Conservation (phyloP, 2,888 invertebrate species). For the Cosmorhoe ocellata region DNA sequence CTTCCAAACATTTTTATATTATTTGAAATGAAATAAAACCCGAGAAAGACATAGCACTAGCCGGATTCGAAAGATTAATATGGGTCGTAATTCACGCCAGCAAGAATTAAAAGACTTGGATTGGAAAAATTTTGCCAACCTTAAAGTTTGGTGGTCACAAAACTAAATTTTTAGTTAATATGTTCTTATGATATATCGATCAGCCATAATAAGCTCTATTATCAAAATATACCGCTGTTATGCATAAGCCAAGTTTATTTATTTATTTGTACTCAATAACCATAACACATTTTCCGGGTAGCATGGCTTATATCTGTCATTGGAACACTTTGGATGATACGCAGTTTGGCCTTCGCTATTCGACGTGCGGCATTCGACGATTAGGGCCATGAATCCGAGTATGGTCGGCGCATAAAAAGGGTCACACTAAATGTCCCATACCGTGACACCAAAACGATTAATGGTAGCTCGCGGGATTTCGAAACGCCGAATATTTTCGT, state of each 20-base stretch:
- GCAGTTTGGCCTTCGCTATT: slow-evolving; percentile 47
- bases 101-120: slow-evolving; percentile 15
- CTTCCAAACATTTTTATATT: slow-evolving; percentile 4
- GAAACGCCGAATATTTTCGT: slow-evolving; percentile 70
- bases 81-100: slow-evolving; percentile 14
- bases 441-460: slow-evolving; percentile 80
- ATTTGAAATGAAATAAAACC: slow-evolving; percentile 8
- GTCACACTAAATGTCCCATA: slow-evolving; percentile 81
- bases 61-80: slow-evolving; percentile 11
- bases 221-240: background rate
- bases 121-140: slow-evolving; percentile 9
- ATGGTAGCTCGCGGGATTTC: slow-evolving; percentile 68
- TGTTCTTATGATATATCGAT: too few relatives aligned
- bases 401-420: slow-evolving; percentile 72
- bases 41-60: slow-evolving; percentile 6
- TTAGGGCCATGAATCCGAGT: slow-evolving; percentile 66
- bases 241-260: slow-evolving; percentile 5
- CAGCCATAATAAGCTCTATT: background rate
- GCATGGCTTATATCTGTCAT: slow-evolving; percentile 22
- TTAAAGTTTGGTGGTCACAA: background rate
- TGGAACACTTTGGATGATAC: slow-evolving; percentile 21
- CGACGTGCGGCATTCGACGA: slow-evolving; percentile 60
- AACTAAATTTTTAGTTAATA: too few relatives aligned
- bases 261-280: slow-evolving; percentile 17
- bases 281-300: slow-evolving; percentile 8